Evolutionary conservation across 2,888 invertebrate species (phyloP), one percentile per base, ranked within the genome.

Genomic region (Thereva unica): DNA sequence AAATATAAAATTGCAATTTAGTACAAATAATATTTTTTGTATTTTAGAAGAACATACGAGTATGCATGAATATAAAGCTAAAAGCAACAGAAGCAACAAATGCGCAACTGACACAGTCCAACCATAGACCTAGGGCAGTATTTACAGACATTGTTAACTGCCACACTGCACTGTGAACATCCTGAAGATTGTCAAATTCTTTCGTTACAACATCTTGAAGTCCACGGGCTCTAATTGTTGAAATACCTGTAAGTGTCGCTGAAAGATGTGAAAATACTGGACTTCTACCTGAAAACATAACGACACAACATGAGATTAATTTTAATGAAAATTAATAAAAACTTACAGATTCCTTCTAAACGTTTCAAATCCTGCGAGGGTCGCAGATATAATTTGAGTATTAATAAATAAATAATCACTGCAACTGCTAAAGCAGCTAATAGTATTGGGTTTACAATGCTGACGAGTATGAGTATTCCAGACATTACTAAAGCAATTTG

Each of bases 191-290:
- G 75, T 92, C 92, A 73, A 93, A 92, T 74, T 92, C 91, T 73
- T 86, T 84, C 53, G 86, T 85, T 59, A 96, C 86, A 73, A 89
- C 84, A 70, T 87, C 83, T 76, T 91, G 86, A 1, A 90, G 88
- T 34, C 86, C 84, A 1, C 89, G 87, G 0, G 95, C 90, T 67
- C 97, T 85, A 69, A 97, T 94, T 0, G 94, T 94, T 44, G 91
- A 87, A 40, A 97, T 85, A 1, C 97, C 97, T 69, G 90, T 86
- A 5, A 97, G 82, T 0, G 93, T 89, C 0, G 94, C 90, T n/a
- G 91, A 89, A 71, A 96, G 86, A 77, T 96, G 94, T 0, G 94
- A 92, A 78, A 95, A 95, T 0, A 97, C 91, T 0, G 97, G 96
- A 80, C 95, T 94, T 69, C 92, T 86, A 67, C 89, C 92, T 76